Conservation (phyloP, 2,888 invertebrate genomes). For the Drosophila bunnanda region DNA sequence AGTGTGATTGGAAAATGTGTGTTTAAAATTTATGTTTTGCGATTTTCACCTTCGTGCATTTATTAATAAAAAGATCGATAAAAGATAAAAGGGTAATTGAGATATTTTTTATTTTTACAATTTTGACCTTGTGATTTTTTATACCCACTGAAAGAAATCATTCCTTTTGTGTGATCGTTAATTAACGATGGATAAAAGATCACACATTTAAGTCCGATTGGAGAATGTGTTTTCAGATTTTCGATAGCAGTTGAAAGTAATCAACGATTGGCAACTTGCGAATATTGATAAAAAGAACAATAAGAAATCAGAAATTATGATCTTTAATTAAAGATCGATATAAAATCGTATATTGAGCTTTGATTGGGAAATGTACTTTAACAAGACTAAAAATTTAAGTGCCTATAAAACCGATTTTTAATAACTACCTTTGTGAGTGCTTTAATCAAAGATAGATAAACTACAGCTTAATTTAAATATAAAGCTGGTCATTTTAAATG, state of each 20-base stretch:
- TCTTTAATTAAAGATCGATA: conserved; percentile 5
- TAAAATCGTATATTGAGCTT: neutral
- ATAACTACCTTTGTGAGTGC: neutral
- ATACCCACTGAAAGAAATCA: too few relatives aligned
- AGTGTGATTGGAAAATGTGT: neutral
- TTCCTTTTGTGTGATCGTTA: too few relatives aligned
- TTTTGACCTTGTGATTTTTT: too few relatives aligned
- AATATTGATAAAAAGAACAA: too few relatives aligned
- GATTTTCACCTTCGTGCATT: neutral
- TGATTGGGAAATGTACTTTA: neutral
- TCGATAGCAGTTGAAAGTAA: neutral
- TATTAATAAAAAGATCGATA: too few relatives aligned
- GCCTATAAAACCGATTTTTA: too few relatives aligned
- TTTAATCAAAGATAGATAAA: conserved; percentile 1
- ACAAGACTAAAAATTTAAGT: too few relatives aligned
- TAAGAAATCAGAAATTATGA: neutral
- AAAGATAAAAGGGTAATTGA: too few relatives aligned
- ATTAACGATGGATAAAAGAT: too few relatives aligned
- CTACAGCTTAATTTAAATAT: neutral
- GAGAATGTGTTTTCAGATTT: too few relatives aligned
- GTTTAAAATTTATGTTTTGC: neutral
- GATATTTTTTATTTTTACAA: too few relatives aligned
- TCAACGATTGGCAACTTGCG: neutral
- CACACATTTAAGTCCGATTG: too few relatives aligned
- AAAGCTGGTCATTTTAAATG: neutral